Conservation (phyloP, 2,888 invertebrate genomes). For the Pachymerium ferrugineum region DNA sequence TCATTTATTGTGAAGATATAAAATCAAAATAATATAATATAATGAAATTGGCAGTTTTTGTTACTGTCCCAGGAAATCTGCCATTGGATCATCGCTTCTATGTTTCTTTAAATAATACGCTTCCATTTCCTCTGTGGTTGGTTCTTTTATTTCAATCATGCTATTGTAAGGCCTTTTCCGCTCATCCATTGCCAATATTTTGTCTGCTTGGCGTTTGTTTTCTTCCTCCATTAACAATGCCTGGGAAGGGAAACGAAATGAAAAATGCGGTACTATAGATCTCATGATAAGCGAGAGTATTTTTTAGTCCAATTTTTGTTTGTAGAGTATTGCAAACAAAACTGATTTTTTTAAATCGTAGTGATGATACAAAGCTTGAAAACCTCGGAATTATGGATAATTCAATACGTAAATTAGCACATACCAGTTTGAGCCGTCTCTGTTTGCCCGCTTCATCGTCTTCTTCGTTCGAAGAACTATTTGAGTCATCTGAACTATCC, state of each 20-base stretch:
- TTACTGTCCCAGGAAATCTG: slow-evolving; percentile 56
- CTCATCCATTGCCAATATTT: slow-evolving; percentile 69
- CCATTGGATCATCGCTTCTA: slow-evolving; percentile 90
- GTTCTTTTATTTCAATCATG: slow-evolving; percentile 61
- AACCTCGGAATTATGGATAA: too few relatives aligned
- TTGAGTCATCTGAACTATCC: slow-evolving; percentile 31
- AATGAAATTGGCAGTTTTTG: too few relatives aligned
- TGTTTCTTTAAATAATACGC: slow-evolving; percentile 81
- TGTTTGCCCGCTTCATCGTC: slow-evolving; percentile 37
- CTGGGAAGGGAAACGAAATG: slow-evolving; percentile 34
- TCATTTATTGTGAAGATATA: too few relatives aligned
- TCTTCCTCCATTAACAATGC: slow-evolving; percentile 38
- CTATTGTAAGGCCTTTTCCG: slow-evolving; percentile 90
- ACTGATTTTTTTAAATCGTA: neutral
- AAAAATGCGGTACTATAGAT: too few relatives aligned
- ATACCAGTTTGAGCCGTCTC: slow-evolving; percentile 45
- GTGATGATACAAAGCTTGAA: neutral
- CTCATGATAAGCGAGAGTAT: too few relatives aligned
- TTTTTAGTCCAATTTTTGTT: too few relatives aligned
- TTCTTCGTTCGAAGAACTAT: slow-evolving; percentile 37
- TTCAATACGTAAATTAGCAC: neutral
- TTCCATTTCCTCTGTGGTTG: slow-evolving; percentile 87
- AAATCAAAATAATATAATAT: too few relatives aligned
- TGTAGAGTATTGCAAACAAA: too few relatives aligned
- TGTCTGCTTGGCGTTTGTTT: slow-evolving; percentile 54